Percentiles rank a stretch among this genome's conserved stretches.
Conservation (phyloP, 1,140 invertebrate genomes). For the Hylaeus volcanicus region DNA sequence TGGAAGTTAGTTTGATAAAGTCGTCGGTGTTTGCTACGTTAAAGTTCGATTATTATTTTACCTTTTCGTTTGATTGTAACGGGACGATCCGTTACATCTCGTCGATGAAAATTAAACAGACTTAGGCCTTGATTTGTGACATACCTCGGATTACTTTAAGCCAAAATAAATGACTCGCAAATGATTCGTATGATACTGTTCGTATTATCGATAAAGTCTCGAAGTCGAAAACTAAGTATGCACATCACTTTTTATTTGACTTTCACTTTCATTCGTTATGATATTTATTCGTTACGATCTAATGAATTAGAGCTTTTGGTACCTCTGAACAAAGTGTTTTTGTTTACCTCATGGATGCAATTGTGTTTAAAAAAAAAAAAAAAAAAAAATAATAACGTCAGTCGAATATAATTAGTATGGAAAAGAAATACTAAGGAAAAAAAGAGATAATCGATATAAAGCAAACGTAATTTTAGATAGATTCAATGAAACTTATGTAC, state of each 20-base stretch:
- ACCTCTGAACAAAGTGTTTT: neutral
- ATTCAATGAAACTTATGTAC: constrained; percentile 23
- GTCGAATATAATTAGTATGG: constrained; percentile 21
- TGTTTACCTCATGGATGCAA: neutral
- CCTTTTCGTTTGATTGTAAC: constrained; percentile 6
- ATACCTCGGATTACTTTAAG: constrained; percentile 13
- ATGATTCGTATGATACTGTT: neutral
- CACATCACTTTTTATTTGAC: constrained; percentile 25
- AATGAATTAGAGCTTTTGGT: constrained; percentile 13
- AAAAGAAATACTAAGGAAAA: constrained; percentile 16
- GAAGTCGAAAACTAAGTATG: constrained; percentile 13
- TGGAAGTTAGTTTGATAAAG: constrained; percentile 11
- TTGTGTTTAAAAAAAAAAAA: neutral
- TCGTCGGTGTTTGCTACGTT: neutral
- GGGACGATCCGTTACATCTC: constrained; percentile 3
- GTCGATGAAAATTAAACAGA: constrained; percentile 8
- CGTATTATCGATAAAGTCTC: constrained; percentile 20
- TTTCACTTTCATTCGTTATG: constrained; percentile 12
- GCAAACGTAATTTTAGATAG: neutral
- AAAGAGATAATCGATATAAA: constrained; percentile 15
- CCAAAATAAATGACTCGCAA: neutral
- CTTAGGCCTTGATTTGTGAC: constrained; percentile 25
- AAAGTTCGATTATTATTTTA: neutral
- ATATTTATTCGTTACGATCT: constrained; percentile 4
- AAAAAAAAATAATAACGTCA: neutral